These are phyloP conservation scores for Leuciscus waleckii DNA, from an alignment of 2,797 vertebrate species.

Conservation along the genomic window DNA sequence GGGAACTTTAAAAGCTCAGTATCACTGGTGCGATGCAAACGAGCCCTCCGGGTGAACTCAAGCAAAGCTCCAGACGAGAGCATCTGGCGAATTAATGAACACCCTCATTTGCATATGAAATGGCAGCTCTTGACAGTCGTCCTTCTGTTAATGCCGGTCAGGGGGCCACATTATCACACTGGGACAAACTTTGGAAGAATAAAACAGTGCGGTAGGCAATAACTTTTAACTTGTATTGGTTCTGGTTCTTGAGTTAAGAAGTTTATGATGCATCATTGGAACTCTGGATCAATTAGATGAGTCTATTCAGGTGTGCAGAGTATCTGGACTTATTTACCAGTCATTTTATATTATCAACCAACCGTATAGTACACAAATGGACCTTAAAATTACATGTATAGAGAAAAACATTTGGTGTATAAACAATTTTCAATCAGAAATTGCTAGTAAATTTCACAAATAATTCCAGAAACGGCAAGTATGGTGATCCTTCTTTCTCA, in stretches of 20 bases:
- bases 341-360: not conserved
- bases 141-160: slow-evolving; percentile 59
- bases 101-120: slow-evolving; percentile 61
- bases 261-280: slow-evolving; percentile 12
- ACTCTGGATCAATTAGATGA: not conserved
- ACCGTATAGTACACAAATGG: not conserved
- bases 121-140: slow-evolving; percentile 47
- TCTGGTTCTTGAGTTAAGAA: not conserved
- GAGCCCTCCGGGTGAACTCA: slow-evolving; percentile 56
- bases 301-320: not conserved
- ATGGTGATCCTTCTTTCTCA: slow-evolving; percentile 68
- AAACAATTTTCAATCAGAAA: not conserved
- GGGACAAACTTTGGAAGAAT: slow-evolving; percentile 19
- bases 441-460: not conserved
- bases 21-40: slow-evolving; percentile 51
- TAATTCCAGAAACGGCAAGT: not conserved
- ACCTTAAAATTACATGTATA: not conserved
- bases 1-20: slow-evolving; percentile 50
- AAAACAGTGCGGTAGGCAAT: slow-evolving; percentile 15
- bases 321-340: not conserved
- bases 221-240: slow-evolving; percentile 22
- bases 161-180: slow-evolving; percentile 41
- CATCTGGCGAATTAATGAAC: slow-evolving; percentile 63
- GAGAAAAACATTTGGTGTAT: not conserved
- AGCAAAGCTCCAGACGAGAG: slow-evolving; percentile 38